phyloP scores from a whole-genome alignment of 2,113 vertebrate genomes.

The Rafetus swinhoei region DNA sequence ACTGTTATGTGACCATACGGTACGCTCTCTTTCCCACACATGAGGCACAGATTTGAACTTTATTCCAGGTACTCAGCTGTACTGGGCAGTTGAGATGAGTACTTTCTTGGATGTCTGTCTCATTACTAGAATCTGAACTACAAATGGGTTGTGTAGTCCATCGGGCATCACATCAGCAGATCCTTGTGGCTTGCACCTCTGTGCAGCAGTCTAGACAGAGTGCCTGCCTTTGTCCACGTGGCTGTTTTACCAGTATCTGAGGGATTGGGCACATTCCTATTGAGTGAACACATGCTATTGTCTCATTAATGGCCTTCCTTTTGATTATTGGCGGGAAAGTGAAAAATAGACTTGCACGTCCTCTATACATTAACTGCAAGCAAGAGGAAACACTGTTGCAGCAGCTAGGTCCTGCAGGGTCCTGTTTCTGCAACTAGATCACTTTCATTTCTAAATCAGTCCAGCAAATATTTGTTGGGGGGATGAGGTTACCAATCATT shows the following conservation, averaged over 20 bases:
- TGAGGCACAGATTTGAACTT: neutral
- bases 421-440: neutral
- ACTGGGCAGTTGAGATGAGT: neutral
- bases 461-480: neutral
- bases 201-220: neutral
- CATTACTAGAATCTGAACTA: neutral
- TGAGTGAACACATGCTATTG: neutral
- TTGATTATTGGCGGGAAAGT: neutral
- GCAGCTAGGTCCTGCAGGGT: neutral
- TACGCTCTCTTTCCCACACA: neutral
- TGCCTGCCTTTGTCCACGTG: neutral
- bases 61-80: neutral
- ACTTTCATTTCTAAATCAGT: neutral
- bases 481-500: neutral
- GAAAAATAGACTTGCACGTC: neutral
- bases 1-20: neutral
- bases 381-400: neutral
- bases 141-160: neutral
- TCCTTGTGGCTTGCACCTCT: neutral
- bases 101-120: neutral
- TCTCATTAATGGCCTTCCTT: neutral
- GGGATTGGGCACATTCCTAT: neutral
- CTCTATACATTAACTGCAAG: neutral
- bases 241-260: neutral
- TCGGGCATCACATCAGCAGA: neutral